Evolutionary conservation across 1,140 invertebrate genomes (phyloP).

Genomic region (Anthonomus grandis): DNA sequence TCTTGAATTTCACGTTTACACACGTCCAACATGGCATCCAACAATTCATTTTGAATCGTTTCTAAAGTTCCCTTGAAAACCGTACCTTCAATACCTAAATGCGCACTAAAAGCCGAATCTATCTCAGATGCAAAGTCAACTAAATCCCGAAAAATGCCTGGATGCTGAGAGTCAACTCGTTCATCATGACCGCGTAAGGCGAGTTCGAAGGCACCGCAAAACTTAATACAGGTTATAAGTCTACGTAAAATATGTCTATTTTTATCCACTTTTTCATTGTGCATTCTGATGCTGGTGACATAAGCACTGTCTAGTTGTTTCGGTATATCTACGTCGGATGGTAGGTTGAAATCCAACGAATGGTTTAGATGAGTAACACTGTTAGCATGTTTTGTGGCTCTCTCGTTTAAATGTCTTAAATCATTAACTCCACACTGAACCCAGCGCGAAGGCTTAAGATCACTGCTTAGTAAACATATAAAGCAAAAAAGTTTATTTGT

Average conservation of each 20-base stretch:
- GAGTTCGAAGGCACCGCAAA: conserved; percentile 40
- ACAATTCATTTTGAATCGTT: conserved; percentile 42
- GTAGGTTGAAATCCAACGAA: conserved; percentile 1
- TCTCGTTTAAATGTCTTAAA: conserved; percentile 16
- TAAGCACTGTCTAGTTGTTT: conserved; percentile 17
- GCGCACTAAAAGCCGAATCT: conserved; percentile 32
- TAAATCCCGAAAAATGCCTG: conserved; percentile 25
- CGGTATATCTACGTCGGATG: conserved; percentile 15
- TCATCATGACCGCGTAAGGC: conserved; percentile 36
- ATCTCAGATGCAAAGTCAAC: conserved; percentile 32
- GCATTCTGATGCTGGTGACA: conserved; percentile 6
- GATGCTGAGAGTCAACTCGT: conserved; percentile 26
- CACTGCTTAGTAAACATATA: conserved; percentile 20
- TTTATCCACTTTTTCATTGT: conserved; percentile 40
- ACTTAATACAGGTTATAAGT: conserved; percentile 42
- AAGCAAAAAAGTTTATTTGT: conserved; percentile 26
- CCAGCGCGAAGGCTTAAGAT: conserved; percentile 7
- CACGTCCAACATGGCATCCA: conserved; percentile 49
- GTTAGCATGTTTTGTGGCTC: conserved; percentile 22
- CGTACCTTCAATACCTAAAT: conserved; percentile 30
- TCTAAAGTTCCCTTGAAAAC: conserved; percentile 41
- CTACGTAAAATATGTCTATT: conserved; percentile 41
- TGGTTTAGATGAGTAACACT: conserved; percentile 8
- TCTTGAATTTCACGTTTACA: conserved; percentile 34
- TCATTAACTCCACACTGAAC: conserved; percentile 14